Base-by-base conservation (phyloP, 2,113 vertebrate genomes). In the Oriolus oriolus region DNA sequence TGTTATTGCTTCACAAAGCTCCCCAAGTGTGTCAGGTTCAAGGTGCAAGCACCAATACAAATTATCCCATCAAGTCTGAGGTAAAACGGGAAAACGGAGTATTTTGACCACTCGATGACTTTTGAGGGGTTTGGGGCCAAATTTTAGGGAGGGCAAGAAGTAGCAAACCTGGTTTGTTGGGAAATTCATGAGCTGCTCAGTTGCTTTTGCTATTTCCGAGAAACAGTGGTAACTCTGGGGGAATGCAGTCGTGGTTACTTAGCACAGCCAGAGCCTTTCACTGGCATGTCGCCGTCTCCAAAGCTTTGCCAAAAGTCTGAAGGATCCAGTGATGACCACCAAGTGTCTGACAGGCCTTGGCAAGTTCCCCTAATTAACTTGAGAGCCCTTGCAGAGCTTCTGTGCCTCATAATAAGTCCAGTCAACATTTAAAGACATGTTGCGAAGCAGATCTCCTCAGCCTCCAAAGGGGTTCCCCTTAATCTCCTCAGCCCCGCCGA, bases 311-410 rank as follows among this genome's bases (percentile, higher is more conserved):
- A 96, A 73, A 95, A 94, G 76, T 76, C 86, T 92, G 92, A 96
- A 96, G 93, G 93, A 68, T 93, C 60, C 93, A 76, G 0, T 47
- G 53, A 61, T 1, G 5, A 84, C 95, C 83, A 93, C 76, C 65
- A 82, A 95, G 86, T 59, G 69, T 84, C 77, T 96, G 96, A 95
- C 95, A 96, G 60, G 69, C n/a, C 41, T 93, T 97, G 95, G 95
- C 94, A 96, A 95, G 49, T 91, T 93, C 66, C 31, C 37, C 56
- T 94, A 95, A 95, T 97, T 95, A 94, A 94, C 90, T 90, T 65
- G 44, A 92, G 85, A 78, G 21, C 79, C 68, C 82, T 92, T 92
- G 85, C 90, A 91, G 87, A 95, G 87, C 56, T 90, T 84, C 71
- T 86, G 59, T 31, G 4, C n/a, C 30, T 91, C 9, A 1, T 93